A percentile compares a stretch with the other conserved stretches of the same genome.
These are phyloP conservation scores for Pelobates fuscus DNA, from an alignment of 2,113 vertebrate species.

Conservation along the genomic window DNA sequence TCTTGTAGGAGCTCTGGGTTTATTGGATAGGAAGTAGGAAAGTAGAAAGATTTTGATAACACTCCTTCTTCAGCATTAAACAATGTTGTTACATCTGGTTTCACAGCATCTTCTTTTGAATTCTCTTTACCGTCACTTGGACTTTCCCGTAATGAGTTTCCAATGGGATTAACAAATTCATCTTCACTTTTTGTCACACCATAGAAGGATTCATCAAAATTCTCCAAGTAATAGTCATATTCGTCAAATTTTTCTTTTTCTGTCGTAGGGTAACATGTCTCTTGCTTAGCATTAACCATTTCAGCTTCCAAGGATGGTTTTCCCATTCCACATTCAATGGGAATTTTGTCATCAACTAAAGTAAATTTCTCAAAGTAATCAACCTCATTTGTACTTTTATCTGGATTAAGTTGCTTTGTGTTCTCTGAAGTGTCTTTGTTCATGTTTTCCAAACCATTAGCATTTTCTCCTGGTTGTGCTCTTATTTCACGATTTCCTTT, in stretches of 20 bases:
- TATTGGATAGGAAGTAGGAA: slow-evolving; percentile 78
- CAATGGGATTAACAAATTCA: slow-evolving; percentile 17
- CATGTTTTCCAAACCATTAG: slow-evolving; percentile 48
- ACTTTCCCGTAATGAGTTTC: slow-evolving; percentile 13
- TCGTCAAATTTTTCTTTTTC: slow-evolving; percentile 63
- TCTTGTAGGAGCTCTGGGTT: slow-evolving; percentile 85
- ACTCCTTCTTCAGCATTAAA: slow-evolving; percentile 79
- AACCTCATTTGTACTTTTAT: slow-evolving; percentile 62
- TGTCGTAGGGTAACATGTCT: slow-evolving; percentile 56
- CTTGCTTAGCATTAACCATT: slow-evolving; percentile 54
- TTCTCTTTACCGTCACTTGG: slow-evolving; percentile 45
- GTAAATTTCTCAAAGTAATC: slow-evolving; percentile 95
- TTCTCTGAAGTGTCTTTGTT: slow-evolving; percentile 31
- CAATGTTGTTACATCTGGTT: slow-evolving; percentile 74
- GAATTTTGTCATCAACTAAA: slow-evolving; percentile 79
- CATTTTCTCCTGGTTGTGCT: slow-evolving; percentile 41
- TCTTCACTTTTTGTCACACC: slow-evolving; percentile 60
- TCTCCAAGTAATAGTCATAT: slow-evolving; percentile 76
- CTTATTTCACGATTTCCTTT: slow-evolving; percentile 5
- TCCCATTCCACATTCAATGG: slow-evolving; percentile 54
- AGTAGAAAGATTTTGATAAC: slow-evolving; percentile 78
- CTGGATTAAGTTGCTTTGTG: slow-evolving; percentile 38
- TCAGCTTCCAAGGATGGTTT: slow-evolving; percentile 58
- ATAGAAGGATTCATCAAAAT: slow-evolving; percentile 86
- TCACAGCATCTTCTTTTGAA: slow-evolving; percentile 50